A percentile compares a stretch with the other conserved stretches of the same genome.
phyloP scores from a whole-genome alignment of 2,888 invertebrate genomes.

The Coronaproctus castanopsis region DNA sequence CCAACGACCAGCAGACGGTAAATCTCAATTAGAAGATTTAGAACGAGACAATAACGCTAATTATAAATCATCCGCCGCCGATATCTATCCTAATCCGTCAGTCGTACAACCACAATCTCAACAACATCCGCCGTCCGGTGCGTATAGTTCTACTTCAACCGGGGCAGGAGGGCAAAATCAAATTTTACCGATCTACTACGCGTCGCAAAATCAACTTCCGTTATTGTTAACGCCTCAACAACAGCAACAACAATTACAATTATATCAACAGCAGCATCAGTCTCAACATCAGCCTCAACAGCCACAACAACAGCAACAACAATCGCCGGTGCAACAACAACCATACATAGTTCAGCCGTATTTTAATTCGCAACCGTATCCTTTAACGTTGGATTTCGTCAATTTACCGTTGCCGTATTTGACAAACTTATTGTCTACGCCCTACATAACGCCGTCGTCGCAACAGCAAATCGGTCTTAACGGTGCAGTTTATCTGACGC shows the following conservation, averaged over 20 bases:
- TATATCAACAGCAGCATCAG: no score
- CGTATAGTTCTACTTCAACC: no score
- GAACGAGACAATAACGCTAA: no score
- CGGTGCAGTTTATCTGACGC: not conserved
- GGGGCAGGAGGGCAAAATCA: not conserved
- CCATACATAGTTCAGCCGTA: not conserved
- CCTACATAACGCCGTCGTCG: not conserved
- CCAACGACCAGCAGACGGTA: not conserved
- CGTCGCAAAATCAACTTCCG: not conserved
- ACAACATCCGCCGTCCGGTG: not conserved
- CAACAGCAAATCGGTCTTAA: not conserved
- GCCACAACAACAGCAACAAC: not conserved
- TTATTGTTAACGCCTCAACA: not conserved
- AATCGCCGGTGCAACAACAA: not conserved
- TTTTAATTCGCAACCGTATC: not conserved
- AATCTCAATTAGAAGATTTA: not conserved
- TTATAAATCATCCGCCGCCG: not conserved
- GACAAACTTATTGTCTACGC: not conserved
- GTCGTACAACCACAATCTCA: not conserved
- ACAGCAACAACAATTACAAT: not conserved
- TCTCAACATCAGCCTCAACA: no score
- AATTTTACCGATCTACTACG: not conserved
- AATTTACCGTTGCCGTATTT: not conserved
- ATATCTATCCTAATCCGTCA: not conserved
- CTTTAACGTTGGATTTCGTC: not conserved